A percentile compares a stretch with the other conserved stretches of the same genome.
Evolutionary conservation across 2,888 invertebrate species (phyloP).

Genomic region (Brenthis ino): DNA sequence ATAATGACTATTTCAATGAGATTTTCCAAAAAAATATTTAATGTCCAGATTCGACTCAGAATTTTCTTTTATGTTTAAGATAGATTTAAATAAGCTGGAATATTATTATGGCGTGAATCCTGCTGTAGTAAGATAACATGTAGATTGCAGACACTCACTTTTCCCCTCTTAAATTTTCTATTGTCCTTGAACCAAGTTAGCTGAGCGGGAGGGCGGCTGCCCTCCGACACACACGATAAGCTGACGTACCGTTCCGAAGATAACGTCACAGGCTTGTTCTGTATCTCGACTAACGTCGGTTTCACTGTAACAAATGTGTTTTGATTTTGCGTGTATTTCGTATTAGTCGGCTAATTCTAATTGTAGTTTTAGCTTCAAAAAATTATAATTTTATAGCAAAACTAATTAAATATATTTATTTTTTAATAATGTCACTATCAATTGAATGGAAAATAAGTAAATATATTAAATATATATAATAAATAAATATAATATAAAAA

Average conservation of each 20-base stretch:
- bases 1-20: too few species aligned
- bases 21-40: too few species aligned
- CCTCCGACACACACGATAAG: slow-evolving; percentile 90
- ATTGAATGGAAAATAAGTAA: too few species aligned
- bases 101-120: neutral
- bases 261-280: slow-evolving; percentile 88
- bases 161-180: slow-evolving; percentile 88
- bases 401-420: too few species aligned
- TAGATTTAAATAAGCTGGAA: neutral
- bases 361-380: too few species aligned
- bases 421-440: too few species aligned
- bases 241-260: slow-evolving; percentile 90
- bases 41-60: too few species aligned
- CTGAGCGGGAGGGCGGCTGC: slow-evolving; percentile 92
- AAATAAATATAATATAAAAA: too few species aligned
- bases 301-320: slow-evolving; percentile 84
- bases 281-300: slow-evolving; percentile 89
- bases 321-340: slow-evolving; percentile 21
- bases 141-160: slow-evolving; percentile 75
- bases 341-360: neutral
- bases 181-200: slow-evolving; percentile 93
- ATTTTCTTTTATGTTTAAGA: too few species aligned
- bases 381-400: too few species aligned
- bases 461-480: too few species aligned
- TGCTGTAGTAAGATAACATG: slow-evolving; percentile 46